Percentiles rank a stretch among this genome's conserved stretches.
Conservation (phyloP, 2,888 invertebrate species). For the Eumacrocentrus americanus region DNA sequence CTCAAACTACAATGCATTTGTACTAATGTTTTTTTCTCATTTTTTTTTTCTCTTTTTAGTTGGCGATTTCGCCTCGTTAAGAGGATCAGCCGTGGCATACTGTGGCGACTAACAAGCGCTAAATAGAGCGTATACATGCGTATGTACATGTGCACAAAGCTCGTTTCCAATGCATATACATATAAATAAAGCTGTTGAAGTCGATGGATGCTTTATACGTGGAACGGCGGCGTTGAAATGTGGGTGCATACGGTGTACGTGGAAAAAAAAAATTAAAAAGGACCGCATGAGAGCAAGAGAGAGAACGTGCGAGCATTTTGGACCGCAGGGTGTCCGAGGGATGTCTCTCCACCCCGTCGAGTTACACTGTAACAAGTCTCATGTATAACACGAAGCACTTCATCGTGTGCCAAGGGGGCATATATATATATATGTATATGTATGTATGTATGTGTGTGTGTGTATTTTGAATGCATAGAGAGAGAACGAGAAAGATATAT, state of each 20-base stretch:
- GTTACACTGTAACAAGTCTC: constrained; percentile 37
- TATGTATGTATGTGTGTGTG: constrained; percentile 8
- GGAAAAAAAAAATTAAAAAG: constrained; percentile 16
- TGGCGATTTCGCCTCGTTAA: constrained; percentile 45
- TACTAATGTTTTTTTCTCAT: neutral
- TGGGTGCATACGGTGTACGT: constrained; percentile 10
- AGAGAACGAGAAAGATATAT: constrained; percentile 31
- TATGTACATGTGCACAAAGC: constrained; percentile 19
- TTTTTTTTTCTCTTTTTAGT: neutral
- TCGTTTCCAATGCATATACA: constrained; percentile 24
- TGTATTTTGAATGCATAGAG: constrained; percentile 2
- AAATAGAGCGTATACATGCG: constrained; percentile 49
- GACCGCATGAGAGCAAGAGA: constrained; percentile 5
- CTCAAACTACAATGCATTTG: neutral
- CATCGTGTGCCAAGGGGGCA: constrained; percentile 27
- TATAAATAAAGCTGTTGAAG: constrained; percentile 16
- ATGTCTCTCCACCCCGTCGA: constrained; percentile 48
- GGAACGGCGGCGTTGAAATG: constrained; percentile 10
- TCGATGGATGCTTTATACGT: constrained; percentile 9
- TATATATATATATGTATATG: no score
- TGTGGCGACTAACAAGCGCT: constrained; percentile 59
- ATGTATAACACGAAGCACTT: constrained; percentile 34
- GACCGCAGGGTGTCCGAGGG: constrained; percentile 33
- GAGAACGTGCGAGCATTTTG: constrained; percentile 23
- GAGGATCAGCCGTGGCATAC: constrained; percentile 57